Conservation (phyloP, 2,888 invertebrate species). For the Smittia sp. region DNA sequence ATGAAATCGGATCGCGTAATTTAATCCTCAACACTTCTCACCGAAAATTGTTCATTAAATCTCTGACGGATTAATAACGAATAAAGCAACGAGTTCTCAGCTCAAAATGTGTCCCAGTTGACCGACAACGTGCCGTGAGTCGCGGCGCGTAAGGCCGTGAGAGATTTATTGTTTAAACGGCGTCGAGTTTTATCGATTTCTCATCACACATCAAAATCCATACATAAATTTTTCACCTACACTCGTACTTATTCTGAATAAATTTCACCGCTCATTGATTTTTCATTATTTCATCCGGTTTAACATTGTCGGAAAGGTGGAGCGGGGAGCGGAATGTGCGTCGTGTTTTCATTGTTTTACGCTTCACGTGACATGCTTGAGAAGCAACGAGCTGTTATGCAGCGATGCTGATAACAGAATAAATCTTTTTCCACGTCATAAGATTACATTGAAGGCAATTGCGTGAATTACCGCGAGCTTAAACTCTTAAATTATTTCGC, state of each 20-base stretch:
- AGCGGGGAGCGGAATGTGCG: not conserved
- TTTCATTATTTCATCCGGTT: constrained; percentile 38
- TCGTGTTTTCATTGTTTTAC: too few species aligned
- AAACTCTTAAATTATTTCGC: too few species aligned
- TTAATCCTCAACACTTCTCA: too few species aligned
- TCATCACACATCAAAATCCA: constrained; percentile 15
- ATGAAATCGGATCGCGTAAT: too few species aligned
- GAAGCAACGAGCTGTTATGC: too few species aligned
- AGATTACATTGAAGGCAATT: too few species aligned
- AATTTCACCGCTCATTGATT: constrained; percentile 40
- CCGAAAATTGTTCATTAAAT: too few species aligned
- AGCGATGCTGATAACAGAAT: too few species aligned
- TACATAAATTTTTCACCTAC: not conserved
- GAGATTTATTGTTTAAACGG: constrained; percentile 20
- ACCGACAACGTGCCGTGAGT: too few species aligned
- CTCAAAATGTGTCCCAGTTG: not conserved
- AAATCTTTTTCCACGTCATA: too few species aligned
- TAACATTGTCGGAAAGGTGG: not conserved
- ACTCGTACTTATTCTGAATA: not conserved
- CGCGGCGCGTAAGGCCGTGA: not conserved
- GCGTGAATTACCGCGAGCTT: too few species aligned
- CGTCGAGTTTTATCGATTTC: constrained; percentile 16
- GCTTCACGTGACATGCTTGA: too few species aligned
- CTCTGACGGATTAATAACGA: not conserved
- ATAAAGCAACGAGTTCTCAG: not conserved